Conservation (phyloP, 2,797 vertebrate genomes). For the Oryzias sinensis region DNA sequence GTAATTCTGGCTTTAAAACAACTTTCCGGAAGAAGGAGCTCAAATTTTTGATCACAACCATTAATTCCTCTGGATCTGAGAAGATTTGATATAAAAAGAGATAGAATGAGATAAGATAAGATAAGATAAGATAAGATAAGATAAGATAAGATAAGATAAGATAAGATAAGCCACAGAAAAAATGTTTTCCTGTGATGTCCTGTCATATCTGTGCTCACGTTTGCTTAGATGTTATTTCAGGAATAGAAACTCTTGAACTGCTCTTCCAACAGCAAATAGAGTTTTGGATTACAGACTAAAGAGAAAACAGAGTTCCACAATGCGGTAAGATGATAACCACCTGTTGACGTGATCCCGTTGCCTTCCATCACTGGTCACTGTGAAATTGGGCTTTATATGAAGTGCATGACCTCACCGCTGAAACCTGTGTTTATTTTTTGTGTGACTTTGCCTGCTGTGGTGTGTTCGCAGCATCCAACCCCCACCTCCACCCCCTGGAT, state of each 20-base stretch:
- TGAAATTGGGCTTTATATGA: conserved; percentile 53
- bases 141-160: too few species aligned
- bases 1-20: too few species aligned
- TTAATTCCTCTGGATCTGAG: too few species aligned
- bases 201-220: too few species aligned
- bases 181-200: too few species aligned
- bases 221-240: not conserved
- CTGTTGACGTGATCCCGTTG: conserved; percentile 54
- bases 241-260: conserved; percentile 12
- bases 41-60: too few species aligned
- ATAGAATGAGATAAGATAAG: too few species aligned
- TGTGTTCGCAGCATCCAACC: conserved; percentile 30
- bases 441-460: conserved; percentile 37
- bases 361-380: conserved; percentile 45
- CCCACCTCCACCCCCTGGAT: conserved; percentile 33
- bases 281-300: conserved; percentile 22
- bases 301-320: conserved; percentile 45
- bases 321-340: conserved; percentile 46
- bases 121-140: too few species aligned
- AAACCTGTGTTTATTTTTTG: not conserved
- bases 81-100: too few species aligned
- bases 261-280: conserved; percentile 11
- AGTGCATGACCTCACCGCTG: conserved; percentile 8
- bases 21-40: too few species aligned
- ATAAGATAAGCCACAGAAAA: too few species aligned